Percentiles rank a stretch among this genome's conserved stretches.
Conservation (phyloP, 2,113 vertebrate species). For the Tragelaphus imberbis region DNA sequence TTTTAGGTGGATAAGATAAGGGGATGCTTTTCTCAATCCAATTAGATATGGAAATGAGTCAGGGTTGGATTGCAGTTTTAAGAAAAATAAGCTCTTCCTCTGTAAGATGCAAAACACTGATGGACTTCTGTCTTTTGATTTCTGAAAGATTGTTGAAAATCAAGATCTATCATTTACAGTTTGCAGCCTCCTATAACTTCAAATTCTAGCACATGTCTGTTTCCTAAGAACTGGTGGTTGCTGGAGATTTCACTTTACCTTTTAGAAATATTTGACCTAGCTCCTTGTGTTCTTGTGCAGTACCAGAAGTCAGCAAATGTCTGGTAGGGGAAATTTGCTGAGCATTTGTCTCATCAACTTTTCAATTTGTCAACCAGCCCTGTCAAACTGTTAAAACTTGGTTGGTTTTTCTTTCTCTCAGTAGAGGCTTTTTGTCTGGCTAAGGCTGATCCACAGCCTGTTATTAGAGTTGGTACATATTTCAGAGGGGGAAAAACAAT, state of each 20-base stretch:
- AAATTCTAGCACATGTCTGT: background rate
- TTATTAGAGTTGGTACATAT: background rate
- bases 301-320: conserved; percentile 13
- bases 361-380: conserved; percentile 33
- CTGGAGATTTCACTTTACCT: background rate
- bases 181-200: background rate
- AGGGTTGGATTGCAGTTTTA: background rate
- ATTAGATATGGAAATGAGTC: background rate
- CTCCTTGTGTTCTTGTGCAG: background rate
- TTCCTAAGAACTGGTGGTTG: background rate
- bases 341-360: conserved; percentile 29
- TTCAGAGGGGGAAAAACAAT: background rate
- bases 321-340: conserved; percentile 29
- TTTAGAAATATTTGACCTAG: background rate
- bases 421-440: conserved; percentile 1
- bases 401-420: conserved; percentile 34
- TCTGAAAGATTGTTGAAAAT: background rate
- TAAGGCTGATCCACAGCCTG: background rate
- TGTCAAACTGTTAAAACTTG: conserved; percentile 30
- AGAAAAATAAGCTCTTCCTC: background rate
- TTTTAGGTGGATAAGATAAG: background rate
- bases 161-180: background rate
- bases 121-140: background rate
- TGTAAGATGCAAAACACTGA: background rate
- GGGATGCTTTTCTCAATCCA: background rate